Evolutionary conservation across 2,888 invertebrate species (phyloP), one percentile per base, ranked within the genome.

Genomic region (Drosophila pseudotakahashii): DNA sequence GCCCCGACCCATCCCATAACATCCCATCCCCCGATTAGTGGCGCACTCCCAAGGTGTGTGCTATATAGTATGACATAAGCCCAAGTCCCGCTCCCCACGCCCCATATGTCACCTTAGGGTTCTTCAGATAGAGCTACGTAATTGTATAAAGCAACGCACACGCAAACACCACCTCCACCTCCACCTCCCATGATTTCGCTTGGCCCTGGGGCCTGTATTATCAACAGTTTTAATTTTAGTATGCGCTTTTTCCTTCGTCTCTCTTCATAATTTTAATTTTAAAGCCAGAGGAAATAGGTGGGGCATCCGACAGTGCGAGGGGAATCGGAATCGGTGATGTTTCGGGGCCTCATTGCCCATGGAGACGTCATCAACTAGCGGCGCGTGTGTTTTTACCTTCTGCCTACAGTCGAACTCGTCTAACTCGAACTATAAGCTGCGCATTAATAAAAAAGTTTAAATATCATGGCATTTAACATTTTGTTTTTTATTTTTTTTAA

Each of bases 221-320:
- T 66, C 64, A 66, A 66, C 52, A 64, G 45, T 52, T 66, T 64
- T 52, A 52, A 64, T 64, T 52, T 66, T 66, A 45, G 66, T 66
- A 45, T 51, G 63, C 37, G 51, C 32, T 44, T 50, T 36, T 62
- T 36, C 30, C 30, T 44, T 50, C 50, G 26, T 11, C 62, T 63
- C 23, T 47, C 39, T 13, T 63, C 16, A 50, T 32, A 14, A 45
- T 47, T 59, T 32, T 32, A 30, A 39, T 39, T 59, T 39, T 10
- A 37, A 41, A 19, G 23, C 59, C 34, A 37, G 16, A 62, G 59
- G 23, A 39, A 48, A 14, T 58, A 62, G 61, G 45, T 61, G 45
- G 44, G 61, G 58, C 39, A 41, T 37, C 26, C 32, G 14, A 6
- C 23, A 36, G 57, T 13, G 23, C 34, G 47, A 11, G 19, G 47